Conservation (phyloP, 2,888 invertebrate genomes). For the Rotaria magnacalcarata region DNA sequence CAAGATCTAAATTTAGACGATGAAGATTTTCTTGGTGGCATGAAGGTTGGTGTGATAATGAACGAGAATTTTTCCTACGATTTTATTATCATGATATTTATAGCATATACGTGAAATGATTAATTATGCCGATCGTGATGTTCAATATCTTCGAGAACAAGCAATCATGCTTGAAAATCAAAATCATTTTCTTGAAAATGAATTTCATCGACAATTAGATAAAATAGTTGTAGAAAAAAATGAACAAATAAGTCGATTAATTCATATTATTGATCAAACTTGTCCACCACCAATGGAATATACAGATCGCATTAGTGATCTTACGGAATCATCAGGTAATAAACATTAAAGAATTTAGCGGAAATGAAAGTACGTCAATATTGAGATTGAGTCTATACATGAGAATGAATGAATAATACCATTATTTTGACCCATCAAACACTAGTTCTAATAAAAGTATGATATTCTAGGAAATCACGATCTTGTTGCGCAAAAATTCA, state of each 20-base stretch:
- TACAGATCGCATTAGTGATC: neutral
- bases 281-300: constrained; percentile 20
- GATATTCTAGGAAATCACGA: neutral
- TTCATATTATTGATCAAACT: constrained; percentile 25
- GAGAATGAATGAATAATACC: no score
- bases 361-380: no score
- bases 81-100: neutral
- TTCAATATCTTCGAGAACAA: constrained; percentile 35
- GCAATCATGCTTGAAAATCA: constrained; percentile 1
- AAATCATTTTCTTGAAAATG: constrained; percentile 25
- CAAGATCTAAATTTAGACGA: constrained; percentile 33
- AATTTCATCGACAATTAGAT: constrained; percentile 9
- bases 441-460: no score
- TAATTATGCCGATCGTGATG: constrained; percentile 1
- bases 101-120: constrained; percentile 28
- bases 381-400: no score
- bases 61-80: no score
- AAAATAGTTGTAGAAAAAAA: neutral
- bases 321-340: neutral
- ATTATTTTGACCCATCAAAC: no score
- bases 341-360: no score
- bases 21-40: constrained; percentile 14
- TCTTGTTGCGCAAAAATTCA: neutral
- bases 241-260: constrained; percentile 25
- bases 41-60: neutral